Base-by-base conservation (phyloP, 1,140 invertebrate species). In the Drosophila dunni region DNA sequence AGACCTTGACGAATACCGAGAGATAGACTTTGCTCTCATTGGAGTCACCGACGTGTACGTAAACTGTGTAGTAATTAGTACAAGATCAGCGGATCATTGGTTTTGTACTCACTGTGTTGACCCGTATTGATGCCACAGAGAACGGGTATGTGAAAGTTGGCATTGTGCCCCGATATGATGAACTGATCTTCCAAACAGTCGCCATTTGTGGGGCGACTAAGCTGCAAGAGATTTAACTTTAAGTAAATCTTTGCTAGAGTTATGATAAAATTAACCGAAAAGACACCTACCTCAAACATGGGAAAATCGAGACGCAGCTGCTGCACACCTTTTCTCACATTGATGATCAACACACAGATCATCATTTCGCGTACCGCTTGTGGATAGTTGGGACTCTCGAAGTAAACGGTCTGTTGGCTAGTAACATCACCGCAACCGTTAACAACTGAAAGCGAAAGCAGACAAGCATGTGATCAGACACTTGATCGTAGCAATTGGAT, bases 61-160 rank as follows among this genome's bases (percentile, higher is more conserved):
- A 96, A 24, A 96, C 96, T 96, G 38, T 44, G 2, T 2, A 0
- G n/a, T 0, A 9, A 7, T 45, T 9, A 13, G 7, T 11, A 4
- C 34, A 5, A 9, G 20, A 3, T 24, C 0, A 38, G 3, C 4
- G 2, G 1, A 15, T 45, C 8, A 0, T 10, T 3, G 7, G 20
- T 0, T 15, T 6, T 53, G 4, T 51, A 92, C 93, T 93, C 93
- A 97, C 96, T 91, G 82, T 96, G 96, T 91, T 96, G 95, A 1
- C 96, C 96, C 3, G 94, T 95, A 78, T 96, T 96, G 36, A 95
- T 94, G 24, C 96, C 96, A 91, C 96, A 97, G 15, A 97, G 89
- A 8, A 94, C 93, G 0, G 96, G 96, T 24, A 96, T 93, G 6
- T 94, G 82, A 62, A 93, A 94, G 77, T 96, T 96, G 0, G 93